Evolutionary conservation across 2,888 invertebrate species (phyloP), one percentile per base, ranked within the genome.

Genomic region (Mamestra brassicae): DNA sequence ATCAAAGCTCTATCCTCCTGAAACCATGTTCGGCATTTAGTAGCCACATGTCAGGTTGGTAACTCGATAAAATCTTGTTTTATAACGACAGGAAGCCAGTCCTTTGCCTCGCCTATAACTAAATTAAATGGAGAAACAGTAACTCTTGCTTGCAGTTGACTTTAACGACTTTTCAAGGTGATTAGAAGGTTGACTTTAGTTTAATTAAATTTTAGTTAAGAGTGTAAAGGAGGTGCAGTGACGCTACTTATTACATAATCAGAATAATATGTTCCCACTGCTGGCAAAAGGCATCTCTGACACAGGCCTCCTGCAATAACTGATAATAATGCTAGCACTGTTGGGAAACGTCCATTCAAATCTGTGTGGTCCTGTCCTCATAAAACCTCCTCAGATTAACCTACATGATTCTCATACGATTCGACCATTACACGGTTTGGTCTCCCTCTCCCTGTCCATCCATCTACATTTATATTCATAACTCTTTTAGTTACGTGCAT

Each of bases 41-140:
- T 54, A 15, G 8, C 36, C 62, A 63, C 42, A 63, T 47, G 11
- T 70, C 63, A 58, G 36, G 52, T 45, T 38, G 52, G 4, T 26
- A 47, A 38, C 36, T 50, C 26, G 3, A 52, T 62, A 55, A 68
- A 68, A 76, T 50, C 11, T 17, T 6, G 8, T 42, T 62, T 50
- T 76, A 26, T 26, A 52, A 26, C 17, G 76, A 36, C 13, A 62
- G 5, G 13, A 52, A 36, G 34, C 3, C 10, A 36, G n/a, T 13
- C 17, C 6, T 62, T 62, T 34, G 11, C 26, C 13, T 36, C 36
- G 3, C 36, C 26, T 34, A 6, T n/a, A 66, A 52, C 0, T n/a
- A n/a, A 7, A 15, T 60, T 11, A 42, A 42, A 17, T 38, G 7
- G 17, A 36, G 15, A 52, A 63, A 26, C 26, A 36, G 42, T 57